phyloP scores from a whole-genome alignment of 2,888 invertebrate genomes.

The Philereme vetulata region DNA sequence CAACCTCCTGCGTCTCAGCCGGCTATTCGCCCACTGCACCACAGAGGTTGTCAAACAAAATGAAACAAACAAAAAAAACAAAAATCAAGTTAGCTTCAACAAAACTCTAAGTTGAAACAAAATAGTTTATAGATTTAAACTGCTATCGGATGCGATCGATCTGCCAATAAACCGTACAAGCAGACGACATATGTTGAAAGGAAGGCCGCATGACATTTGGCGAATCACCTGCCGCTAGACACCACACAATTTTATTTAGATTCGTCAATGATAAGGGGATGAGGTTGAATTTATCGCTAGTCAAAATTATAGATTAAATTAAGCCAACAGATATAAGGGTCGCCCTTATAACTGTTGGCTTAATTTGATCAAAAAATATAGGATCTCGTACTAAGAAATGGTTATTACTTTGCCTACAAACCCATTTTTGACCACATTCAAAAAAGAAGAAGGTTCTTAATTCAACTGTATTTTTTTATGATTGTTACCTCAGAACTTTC shows the following conservation, averaged over 20 bases:
- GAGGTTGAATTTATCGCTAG: slow-evolving; percentile 11
- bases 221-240: slow-evolving; percentile 23
- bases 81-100: background rate
- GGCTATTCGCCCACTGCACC: too few species aligned
- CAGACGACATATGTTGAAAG: slow-evolving; percentile 26
- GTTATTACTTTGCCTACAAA: too few species aligned
- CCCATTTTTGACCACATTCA: too few species aligned
- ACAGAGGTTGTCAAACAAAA: too few species aligned
- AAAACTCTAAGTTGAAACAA: background rate
- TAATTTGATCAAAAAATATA: background rate
- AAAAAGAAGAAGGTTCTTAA: too few species aligned
- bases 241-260: slow-evolving; percentile 4
- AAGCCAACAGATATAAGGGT: background rate
- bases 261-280: slow-evolving; percentile 8
- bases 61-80: too few species aligned
- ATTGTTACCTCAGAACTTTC: too few species aligned
- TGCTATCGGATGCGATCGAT: slow-evolving; percentile 19
- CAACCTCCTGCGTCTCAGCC: too few species aligned
- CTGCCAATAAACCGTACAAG: slow-evolving; percentile 8
- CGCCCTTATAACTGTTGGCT: background rate
- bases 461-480: too few species aligned
- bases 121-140: background rate
- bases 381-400: too few species aligned
- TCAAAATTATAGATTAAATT: background rate
- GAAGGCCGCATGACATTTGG: slow-evolving; percentile 25